A percentile compares a stretch with the other conserved stretches of the same genome.
Conservation (phyloP, 2,797 vertebrate genomes). For the Cyclura pinguis region DNA sequence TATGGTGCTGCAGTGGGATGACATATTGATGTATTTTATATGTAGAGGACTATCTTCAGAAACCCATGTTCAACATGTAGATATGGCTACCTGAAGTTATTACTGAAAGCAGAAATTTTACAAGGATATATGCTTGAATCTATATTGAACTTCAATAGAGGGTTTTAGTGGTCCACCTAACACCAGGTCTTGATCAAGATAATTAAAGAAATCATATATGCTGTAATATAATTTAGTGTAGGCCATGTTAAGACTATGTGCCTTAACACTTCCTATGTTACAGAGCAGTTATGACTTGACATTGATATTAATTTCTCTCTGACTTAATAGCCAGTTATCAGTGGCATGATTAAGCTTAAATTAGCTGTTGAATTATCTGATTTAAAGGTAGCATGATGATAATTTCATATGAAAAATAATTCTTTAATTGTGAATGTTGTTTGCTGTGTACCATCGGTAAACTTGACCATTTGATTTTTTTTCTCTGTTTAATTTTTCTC, state of each 20-base stretch:
- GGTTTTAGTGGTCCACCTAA: background rate
- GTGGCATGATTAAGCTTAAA: background rate
- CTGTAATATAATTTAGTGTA: background rate
- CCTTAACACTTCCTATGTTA: background rate
- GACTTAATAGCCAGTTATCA: background rate
- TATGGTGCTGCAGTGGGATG: slow-evolving; percentile 3
- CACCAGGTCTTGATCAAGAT: background rate
- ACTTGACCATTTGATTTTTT: too few relatives aligned
- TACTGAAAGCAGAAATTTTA: background rate
- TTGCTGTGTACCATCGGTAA: background rate
- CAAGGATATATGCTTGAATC: background rate
- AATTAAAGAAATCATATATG: background rate
- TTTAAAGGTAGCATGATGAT: background rate
- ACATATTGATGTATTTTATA: background rate
- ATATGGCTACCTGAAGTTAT: background rate
- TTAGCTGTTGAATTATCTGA: background rate
- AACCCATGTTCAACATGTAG: background rate
- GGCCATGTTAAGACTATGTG: background rate
- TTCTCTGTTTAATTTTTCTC: background rate
- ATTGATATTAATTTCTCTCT: background rate
- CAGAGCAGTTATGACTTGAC: background rate
- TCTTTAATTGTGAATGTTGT: background rate
- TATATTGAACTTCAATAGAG: background rate
- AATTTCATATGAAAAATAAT: background rate
- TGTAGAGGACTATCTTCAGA: background rate